Base-by-base conservation (phyloP, 2,113 vertebrate species). In the Pollachius pollachius region DNA sequence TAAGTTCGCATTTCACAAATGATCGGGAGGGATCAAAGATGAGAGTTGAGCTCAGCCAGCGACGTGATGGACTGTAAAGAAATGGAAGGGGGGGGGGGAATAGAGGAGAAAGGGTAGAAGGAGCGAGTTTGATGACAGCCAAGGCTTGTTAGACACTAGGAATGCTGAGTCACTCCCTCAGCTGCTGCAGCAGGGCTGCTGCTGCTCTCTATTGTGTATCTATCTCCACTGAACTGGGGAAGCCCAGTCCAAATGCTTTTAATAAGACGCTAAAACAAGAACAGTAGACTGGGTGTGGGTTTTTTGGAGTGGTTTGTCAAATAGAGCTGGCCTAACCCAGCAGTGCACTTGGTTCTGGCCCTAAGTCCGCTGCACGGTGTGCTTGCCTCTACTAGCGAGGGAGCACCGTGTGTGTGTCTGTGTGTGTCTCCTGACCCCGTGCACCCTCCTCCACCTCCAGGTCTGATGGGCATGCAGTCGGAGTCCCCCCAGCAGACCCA, bases 401-500 rank as follows among this genome's bases (percentile, higher is more conserved):
- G 6, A 12, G 6, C 6, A 3, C 30, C 4, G 41, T 48, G 41
- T 9, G 41, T 48, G 41, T 48, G 41, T 48, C 1, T 48, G 7
- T 48, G 41, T 48, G 41, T 13, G 41, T 48, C 41, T 13, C 41
- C 41, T 48, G 41, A 48, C 41, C 11, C 41, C 8, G 12, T 48
- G 41, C 41, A 9, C 41, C 6, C 41, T 48, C 41, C 41, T 48
- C 8, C 8, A 2, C 41, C 41, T 56, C n/a, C 89, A 96, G 95
- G 93, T 86, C 85, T 95, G 89, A 95, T 96, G 92, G 94, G 89
- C 74, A 92, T 96, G 80, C 92, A 93, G 16, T 92, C 95, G 0
- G 94, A 96, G 70, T 87, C 94, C 60, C 89, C 95, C 73, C 95
- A 95, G 88, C 94, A 94, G 89, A 92, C 92, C 82, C 95, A 96